Evolutionary conservation across 1,140 invertebrate species (phyloP), one percentile per base, ranked within the genome.

Genomic region (Musca domestica): DNA sequence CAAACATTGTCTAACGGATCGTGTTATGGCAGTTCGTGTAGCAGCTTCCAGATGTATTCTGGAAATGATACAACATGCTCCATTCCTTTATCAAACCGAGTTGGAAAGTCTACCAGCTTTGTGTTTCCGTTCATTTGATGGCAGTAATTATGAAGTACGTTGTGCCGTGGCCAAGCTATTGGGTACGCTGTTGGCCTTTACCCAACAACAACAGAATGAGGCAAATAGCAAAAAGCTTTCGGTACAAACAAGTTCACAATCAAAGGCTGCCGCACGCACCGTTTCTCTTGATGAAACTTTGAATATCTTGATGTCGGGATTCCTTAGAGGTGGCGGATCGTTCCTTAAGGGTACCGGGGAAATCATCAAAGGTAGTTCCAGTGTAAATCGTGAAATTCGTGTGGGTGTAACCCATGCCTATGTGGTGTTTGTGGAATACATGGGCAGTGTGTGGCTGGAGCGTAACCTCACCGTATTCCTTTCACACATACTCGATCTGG

Each of bases 371-470:
- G 96, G 96, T 3, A 93, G 90, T 71, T 93, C 93, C 0, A 89
- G 92, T 12, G 92, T 98, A 0, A 96, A 95, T 81, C 85, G 95
- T 71, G 98, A 99, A 87, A 94, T 98, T 56, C 86, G 98, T 76
- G 95, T 99, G 70, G 97, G 97, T 61, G 93, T 96, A 0, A 95
- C 94, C 27, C 92, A 96, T 84, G 92, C 95, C 0, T 98, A 98
- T 82, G 95, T 98, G 7, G 89, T 94, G 46, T 95, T 98, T 77
- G 89, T 96, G 0, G 92, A 95, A 84, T 92, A 92, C 74, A 89
- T 99, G 85, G 97, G 97, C 20, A 89, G 92, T 15, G 84, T 89
- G 1, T 99, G 98, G 97, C 81, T 99, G 51, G 97, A 99, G 83
- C 88, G 92, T 34, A 96, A 99, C 78, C 86, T 98, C 72, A 89